These are phyloP conservation scores for Tadarida brasiliensis DNA, from an alignment of 2,797 vertebrate species.

Conservation along the genomic window DNA sequence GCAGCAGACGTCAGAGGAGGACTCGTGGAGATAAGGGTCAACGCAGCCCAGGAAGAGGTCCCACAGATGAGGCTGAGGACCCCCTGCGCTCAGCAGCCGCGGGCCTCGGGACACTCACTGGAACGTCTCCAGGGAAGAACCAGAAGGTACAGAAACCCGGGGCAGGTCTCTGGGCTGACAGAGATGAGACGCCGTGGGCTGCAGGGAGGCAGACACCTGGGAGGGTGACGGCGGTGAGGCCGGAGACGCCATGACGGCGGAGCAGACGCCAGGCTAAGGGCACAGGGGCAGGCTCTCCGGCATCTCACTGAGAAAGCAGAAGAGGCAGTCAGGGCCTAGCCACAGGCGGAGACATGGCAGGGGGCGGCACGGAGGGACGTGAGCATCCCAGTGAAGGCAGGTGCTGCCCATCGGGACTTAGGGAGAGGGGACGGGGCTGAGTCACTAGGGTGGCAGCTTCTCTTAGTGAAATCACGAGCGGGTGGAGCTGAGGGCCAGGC, in stretches of 20 bases:
- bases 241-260: not conserved
- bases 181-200: too few species aligned
- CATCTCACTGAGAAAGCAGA: not conserved
- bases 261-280: rapidly evolving
- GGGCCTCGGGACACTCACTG: too few species aligned
- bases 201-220: too few species aligned
- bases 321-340: not conserved
- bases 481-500: not conserved
- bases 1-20: not conserved
- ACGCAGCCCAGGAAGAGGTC: not conserved
- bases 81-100: rapidly evolving
- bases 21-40: not conserved
- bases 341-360: not conserved
- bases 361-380: rapidly evolving
- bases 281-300: not conserved
- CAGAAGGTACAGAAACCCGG: too few species aligned
- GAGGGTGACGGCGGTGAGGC: not conserved
- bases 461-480: not conserved
- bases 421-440: not conserved
- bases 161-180: too few species aligned
- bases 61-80: not conserved
- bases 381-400: not conserved
- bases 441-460: not conserved
- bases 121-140: not conserved
- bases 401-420: not conserved